Base-by-base conservation (phyloP, 30 jellyfish, hydroid and myxozoan species). In the Chrysaora quinquecirrha region DNA sequence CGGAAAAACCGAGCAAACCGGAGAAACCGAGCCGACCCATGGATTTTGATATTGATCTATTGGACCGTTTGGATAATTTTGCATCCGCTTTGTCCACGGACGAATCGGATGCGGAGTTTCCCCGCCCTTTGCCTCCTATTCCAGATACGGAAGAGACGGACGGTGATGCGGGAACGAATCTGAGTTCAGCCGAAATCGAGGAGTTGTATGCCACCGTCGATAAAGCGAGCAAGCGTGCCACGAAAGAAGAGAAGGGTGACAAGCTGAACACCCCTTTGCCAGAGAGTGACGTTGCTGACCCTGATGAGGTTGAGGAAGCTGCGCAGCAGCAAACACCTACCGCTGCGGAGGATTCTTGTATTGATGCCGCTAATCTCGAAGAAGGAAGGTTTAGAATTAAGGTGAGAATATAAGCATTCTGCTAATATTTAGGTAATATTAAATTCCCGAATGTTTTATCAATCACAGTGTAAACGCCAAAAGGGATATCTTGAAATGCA, bases 151-250 rank as follows among this genome's bases (percentile, higher is more conserved):
- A 58, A 0, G 85, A 77, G 11, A 73, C 43, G 23, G 75, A 28
- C 4, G 87, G n/a, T 10, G 64, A 30, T 56, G 72, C 33, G 25
- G 54, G 43, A 1, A 63, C 28, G 29, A 18, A 4, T 12, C 61
- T 66, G 62, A 85, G 79, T 46, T 30, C 58, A 30, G 75, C 27
- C 1, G 96, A 85, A 24, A 20, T 75, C 9, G 96, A 75, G 3
- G 96, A 34, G 66, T 60, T 94, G 69, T 94, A 94, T 61, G 97
- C 99, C 14, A 75, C 75, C 2, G 95, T 94, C 4, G 92, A 87
- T 66, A 73, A 70, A 31, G 33, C 88, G 25, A 78, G 20, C 61
- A 82, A 82, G 64, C 22, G 18, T 1, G 61, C 23, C 0, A 2
- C 54, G 70, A 48, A 12, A 3, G 76, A 25, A n/a, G 50, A 6